phyloP scores from a whole-genome alignment of 2,797 vertebrate species.

The Enteromius fasciolatus region DNA sequence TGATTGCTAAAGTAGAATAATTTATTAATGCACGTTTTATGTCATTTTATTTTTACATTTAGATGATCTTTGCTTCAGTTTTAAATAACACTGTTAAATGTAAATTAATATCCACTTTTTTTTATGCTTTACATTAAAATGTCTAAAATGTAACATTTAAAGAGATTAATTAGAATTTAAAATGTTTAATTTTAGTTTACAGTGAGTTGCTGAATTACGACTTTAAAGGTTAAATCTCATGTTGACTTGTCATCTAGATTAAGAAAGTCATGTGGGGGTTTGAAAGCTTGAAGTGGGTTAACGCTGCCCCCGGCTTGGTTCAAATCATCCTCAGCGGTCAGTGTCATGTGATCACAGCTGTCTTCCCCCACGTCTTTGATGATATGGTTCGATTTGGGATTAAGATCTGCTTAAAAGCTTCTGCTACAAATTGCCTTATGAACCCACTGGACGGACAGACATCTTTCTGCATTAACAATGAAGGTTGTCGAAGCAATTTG shows the following conservation, averaged over 20 bases:
- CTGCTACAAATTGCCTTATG: background rate
- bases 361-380: background rate
- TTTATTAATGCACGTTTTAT: background rate
- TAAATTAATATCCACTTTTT: background rate
- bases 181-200: background rate
- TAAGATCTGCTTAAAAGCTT: slow-evolving; percentile 26
- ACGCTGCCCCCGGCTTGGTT: background rate
- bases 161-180: background rate
- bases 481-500: slow-evolving; percentile 36
- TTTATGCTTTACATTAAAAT: background rate
- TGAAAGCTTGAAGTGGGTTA: slow-evolving; percentile 1
- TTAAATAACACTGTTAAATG: background rate
- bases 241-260: background rate
- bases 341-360: slow-evolving; percentile 2
- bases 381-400: slow-evolving; percentile 20
- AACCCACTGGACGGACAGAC: background rate
- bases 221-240: background rate
- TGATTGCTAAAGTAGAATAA: too few relatives aligned
- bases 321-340: background rate
- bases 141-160: background rate
- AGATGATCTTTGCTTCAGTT: background rate
- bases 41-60: background rate
- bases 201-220: background rate
- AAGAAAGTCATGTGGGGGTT: background rate
- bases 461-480: slow-evolving; percentile 13